Percentiles rank a stretch among this genome's conserved stretches.
Conservation (phyloP, 2,113 vertebrate species). For the Gymnorhina tibicen region DNA sequence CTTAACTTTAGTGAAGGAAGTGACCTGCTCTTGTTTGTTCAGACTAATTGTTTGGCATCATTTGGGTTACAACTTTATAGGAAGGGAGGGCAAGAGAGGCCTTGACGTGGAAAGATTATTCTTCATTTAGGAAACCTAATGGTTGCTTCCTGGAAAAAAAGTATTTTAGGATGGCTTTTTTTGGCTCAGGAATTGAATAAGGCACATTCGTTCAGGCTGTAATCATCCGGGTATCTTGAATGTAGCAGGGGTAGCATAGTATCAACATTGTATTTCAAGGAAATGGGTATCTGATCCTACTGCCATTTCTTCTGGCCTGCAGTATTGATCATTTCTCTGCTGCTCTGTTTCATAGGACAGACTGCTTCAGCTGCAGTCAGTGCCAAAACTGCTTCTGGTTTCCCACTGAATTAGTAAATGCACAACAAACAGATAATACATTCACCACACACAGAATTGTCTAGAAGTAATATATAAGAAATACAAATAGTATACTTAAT, state of each 20-base stretch:
- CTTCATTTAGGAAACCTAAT: not conserved
- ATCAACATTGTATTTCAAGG: not conserved
- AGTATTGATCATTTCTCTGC: not conserved
- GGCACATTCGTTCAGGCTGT: not conserved
- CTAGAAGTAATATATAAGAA: not conserved
- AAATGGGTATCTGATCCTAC: not conserved
- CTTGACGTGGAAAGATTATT: not conserved
- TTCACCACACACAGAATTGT: not conserved
- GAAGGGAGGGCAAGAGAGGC: not conserved
- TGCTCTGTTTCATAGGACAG: not conserved
- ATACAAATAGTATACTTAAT: not conserved
- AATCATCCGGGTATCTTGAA: not conserved
- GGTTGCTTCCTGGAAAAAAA: not conserved
- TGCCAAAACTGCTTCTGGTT: not conserved
- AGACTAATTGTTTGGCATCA: not conserved
- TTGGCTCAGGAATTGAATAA: not conserved
- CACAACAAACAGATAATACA: not conserved
- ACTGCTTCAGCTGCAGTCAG: not conserved
- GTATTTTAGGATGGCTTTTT: not conserved
- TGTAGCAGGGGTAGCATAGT: not conserved
- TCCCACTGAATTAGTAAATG: not conserved
- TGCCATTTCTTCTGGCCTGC: not conserved
- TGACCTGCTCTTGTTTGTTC: not conserved
- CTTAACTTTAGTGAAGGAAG: not conserved
- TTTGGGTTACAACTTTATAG: not conserved